Percentiles rank a stretch among this genome's conserved stretches.
Evolutionary conservation across 2,113 vertebrate species (phyloP).

Genomic region (Zapornia atra): DNA sequence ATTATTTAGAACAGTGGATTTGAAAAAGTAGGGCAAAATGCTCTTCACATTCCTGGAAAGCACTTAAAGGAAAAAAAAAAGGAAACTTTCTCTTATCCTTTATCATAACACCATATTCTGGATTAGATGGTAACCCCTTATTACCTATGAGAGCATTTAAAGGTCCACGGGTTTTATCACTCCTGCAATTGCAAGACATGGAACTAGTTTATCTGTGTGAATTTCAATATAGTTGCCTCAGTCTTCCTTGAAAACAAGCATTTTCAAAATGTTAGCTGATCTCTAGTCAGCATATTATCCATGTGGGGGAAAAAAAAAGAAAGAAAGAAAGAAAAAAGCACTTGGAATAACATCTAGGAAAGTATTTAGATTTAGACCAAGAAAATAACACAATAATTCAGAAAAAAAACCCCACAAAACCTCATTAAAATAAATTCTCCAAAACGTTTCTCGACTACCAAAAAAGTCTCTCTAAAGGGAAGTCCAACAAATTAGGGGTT

Average conservation of each 20-base stretch:
- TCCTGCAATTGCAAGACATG: not conserved
- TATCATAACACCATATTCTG: not conserved
- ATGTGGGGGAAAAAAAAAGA: not conserved
- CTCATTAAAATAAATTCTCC: not conserved
- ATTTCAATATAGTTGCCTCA: not conserved
- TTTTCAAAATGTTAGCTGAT: not conserved
- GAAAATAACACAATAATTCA: not conserved
- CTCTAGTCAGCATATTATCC: not conserved
- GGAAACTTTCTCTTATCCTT: not conserved
- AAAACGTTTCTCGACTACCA: not conserved
- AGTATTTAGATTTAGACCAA: not conserved
- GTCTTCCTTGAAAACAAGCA: not conserved
- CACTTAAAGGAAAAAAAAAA: not conserved
- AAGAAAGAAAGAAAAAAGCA: not conserved
- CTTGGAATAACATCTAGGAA: not conserved
- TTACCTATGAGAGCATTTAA: not conserved
- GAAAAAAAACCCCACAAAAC: not conserved
- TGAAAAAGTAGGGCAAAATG: not conserved
- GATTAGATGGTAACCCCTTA: not conserved
- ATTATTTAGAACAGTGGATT: not conserved
- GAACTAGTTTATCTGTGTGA: not conserved
- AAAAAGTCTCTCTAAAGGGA: not conserved
- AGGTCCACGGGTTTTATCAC: not conserved
- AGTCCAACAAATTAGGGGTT: not conserved
- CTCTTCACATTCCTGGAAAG: not conserved